A percentile compares a stretch with the other conserved stretches of the same genome.
Conservation (phyloP, 2,797 vertebrate genomes). For the Cyprinodon diabolis region DNA sequence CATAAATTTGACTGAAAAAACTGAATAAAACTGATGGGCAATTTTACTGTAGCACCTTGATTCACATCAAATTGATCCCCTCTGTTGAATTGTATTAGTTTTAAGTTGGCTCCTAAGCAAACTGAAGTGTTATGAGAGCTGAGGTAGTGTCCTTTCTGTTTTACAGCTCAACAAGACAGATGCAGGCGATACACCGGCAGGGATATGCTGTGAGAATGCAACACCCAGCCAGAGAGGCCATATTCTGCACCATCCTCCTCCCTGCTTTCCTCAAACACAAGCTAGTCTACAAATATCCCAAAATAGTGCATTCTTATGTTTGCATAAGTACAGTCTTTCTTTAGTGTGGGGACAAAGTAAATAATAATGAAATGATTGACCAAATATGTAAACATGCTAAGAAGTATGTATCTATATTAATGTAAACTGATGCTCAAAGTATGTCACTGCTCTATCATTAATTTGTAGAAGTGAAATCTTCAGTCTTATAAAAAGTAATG, state of each 20-base stretch:
- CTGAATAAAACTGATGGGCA: slow-evolving; percentile 36
- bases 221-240: slow-evolving; percentile 2
- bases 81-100: slow-evolving; percentile 14
- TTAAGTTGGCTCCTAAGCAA: slow-evolving; percentile 10
- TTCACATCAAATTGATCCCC: slow-evolving; percentile 21
- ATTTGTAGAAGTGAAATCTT: not conserved
- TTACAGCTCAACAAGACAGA: slow-evolving; percentile 74
- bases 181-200: slow-evolving; percentile 67
- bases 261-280: not conserved
- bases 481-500: not conserved
- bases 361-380: slow-evolving; percentile 4
- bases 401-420: not conserved
- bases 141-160: slow-evolving; percentile 51
- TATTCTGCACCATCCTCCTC: slow-evolving; percentile 6
- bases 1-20: slow-evolving; percentile 38
- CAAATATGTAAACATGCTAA: slow-evolving; percentile 13
- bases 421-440: not conserved
- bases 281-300: slow-evolving; percentile 10
- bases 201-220: slow-evolving; percentile 54
- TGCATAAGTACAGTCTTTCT: slow-evolving; percentile 27
- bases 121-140: slow-evolving; percentile 27
- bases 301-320: slow-evolving; percentile 24
- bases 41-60: slow-evolving; percentile 20
- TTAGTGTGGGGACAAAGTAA: slow-evolving; percentile 10
- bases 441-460: not conserved